Percentiles rank a stretch among this genome's conserved stretches.
phyloP scores from a whole-genome alignment of 1,140 invertebrate species.

The Steinernema feltiae region DNA sequence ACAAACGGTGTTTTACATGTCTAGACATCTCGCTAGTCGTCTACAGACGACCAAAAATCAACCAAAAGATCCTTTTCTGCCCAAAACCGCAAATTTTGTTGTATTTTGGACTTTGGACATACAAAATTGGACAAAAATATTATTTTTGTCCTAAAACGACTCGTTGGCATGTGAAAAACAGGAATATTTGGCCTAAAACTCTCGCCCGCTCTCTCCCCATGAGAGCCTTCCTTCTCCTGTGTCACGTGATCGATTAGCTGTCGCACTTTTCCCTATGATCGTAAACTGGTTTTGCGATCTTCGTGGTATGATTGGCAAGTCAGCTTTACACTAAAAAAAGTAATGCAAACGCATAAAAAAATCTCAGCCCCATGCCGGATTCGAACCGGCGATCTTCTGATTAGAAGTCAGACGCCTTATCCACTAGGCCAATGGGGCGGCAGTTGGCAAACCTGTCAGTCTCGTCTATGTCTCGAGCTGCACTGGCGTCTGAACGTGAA shows the following conservation, averaged over 20 bases:
- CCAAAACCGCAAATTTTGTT: no score
- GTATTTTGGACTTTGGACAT: no score
- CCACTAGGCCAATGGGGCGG: slow-evolving; percentile 16
- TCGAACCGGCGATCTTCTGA: slow-evolving; percentile 21
- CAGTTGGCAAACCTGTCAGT: not conserved
- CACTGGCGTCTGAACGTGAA: not conserved
- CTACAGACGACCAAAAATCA: no score
- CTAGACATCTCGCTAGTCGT: no score
- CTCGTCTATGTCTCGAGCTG: not conserved
- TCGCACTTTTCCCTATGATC: not conserved
- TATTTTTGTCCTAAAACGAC: no score
- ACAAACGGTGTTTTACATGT: no score
- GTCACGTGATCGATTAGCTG: not conserved
- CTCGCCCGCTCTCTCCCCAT: not conserved
- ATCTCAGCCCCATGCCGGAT: slow-evolving; percentile 6
- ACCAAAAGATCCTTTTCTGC: no score
- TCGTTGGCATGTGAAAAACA: no score
- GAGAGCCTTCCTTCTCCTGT: not conserved
- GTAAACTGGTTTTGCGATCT: not conserved
- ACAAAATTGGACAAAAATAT: no score
- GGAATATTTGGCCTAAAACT: no score
- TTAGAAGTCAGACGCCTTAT: slow-evolving; percentile 23
- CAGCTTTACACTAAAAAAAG: not conserved
- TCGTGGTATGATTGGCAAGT: not conserved
- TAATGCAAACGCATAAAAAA: not conserved